A percentile compares a stretch with the other conserved stretches of the same genome.
phyloP scores from a whole-genome alignment of 2,113 vertebrate species.

The Engraulis encrasicolus region DNA sequence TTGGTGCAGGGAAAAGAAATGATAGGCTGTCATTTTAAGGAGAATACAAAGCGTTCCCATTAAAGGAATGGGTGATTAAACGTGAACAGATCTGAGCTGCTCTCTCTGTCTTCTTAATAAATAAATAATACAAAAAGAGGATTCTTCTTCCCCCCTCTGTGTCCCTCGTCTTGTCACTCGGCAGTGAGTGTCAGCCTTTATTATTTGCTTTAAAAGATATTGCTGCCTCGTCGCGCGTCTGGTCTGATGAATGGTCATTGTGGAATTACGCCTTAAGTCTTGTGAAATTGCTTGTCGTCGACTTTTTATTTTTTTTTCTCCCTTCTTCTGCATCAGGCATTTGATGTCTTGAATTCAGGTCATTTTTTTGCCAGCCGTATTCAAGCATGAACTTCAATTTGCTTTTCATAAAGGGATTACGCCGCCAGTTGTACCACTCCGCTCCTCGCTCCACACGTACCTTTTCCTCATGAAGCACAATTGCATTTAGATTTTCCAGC shows the following conservation, averaged over 20 bases:
- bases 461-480: slow-evolving; percentile 53
- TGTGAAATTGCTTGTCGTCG: slow-evolving; percentile 51
- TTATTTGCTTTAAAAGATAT: slow-evolving; percentile 55
- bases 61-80: slow-evolving; percentile 56
- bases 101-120: slow-evolving; percentile 44
- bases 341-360: slow-evolving; percentile 57
- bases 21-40: slow-evolving; percentile 55
- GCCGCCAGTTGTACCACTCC: slow-evolving; percentile 41
- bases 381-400: slow-evolving; percentile 65
- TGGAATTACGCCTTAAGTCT: slow-evolving; percentile 55
- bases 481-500: slow-evolving; percentile 41
- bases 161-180: slow-evolving; percentile 15
- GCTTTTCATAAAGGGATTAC: slow-evolving; percentile 61
- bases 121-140: slow-evolving; percentile 46
- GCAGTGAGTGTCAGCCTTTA: slow-evolving; percentile 50
- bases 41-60: slow-evolving; percentile 52
- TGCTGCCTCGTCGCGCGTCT: slow-evolving; percentile 27
- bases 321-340: slow-evolving; percentile 40
- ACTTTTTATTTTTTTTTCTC: too few species aligned
- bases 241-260: slow-evolving; percentile 49
- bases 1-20: slow-evolving; percentile 38
- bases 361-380: slow-evolving; percentile 57
- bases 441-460: slow-evolving; percentile 36
- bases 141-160: slow-evolving; percentile 30
- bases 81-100: slow-evolving; percentile 57